Evolutionary conservation across 2,797 vertebrate species (phyloP).

Genomic region (Australoheros facetus): DNA sequence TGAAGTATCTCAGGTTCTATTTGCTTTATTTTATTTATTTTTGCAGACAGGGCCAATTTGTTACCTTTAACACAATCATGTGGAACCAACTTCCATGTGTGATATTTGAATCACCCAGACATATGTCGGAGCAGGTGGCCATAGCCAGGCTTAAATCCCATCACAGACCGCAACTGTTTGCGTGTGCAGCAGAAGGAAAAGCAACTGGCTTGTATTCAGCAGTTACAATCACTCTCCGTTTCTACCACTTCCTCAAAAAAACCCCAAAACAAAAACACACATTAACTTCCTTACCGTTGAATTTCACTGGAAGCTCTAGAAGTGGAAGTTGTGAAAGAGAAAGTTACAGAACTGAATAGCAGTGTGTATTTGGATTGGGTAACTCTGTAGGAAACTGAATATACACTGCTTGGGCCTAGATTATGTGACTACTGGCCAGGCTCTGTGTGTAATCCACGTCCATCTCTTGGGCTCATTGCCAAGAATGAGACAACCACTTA

Average conservation of each 20-base stretch:
- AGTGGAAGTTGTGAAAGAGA: not conserved
- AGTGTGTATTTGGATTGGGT: not conserved
- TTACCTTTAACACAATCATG: not conserved
- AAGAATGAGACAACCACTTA: not conserved
- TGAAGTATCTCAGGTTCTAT: too few species aligned
- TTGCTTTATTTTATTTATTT: too few species aligned
- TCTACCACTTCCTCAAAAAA: conserved; percentile 19
- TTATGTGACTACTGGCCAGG: not conserved
- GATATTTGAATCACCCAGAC: not conserved
- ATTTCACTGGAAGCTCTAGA: not conserved
- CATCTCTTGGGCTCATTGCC: not conserved
- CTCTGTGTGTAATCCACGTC: not conserved
- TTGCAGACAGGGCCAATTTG: not conserved
- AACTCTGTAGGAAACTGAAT: not conserved
- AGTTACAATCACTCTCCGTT: not conserved
- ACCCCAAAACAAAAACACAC: not conserved
- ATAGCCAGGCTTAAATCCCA: not conserved
- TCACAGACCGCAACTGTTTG: conserved; percentile 10
- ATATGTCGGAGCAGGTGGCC: conserved; percentile 30
- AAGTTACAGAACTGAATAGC: not conserved
- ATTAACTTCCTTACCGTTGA: conserved; percentile 14
- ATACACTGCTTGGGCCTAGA: not conserved
- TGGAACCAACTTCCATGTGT: not conserved
- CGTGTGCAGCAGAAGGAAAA: not conserved
- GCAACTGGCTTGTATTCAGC: conserved; percentile 4